phyloP scores from a whole-genome alignment of 2,888 invertebrate species.

The Plagiodera versicolora region DNA sequence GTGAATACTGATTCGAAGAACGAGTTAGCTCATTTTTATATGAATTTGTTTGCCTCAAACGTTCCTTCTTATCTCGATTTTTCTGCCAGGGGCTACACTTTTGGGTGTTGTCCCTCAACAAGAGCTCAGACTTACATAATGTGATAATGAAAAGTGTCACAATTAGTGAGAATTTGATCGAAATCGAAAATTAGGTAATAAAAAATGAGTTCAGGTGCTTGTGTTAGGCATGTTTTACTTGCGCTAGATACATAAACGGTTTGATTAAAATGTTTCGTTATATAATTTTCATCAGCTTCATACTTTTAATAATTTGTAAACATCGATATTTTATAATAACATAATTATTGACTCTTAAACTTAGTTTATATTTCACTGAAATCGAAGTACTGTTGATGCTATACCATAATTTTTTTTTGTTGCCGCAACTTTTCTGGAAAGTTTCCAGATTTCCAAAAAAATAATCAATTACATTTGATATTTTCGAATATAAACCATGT shows the following conservation, averaged over 20 bases:
- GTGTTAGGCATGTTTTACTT: not conserved
- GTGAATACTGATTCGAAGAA: conserved; percentile 27
- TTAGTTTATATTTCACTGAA: no score
- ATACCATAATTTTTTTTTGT: no score
- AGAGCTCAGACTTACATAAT: conserved; percentile 17
- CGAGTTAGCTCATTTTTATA: conserved; percentile 25
- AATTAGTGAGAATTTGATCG: conserved; percentile 17
- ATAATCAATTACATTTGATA: no score
- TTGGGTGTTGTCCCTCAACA: conserved; percentile 15
- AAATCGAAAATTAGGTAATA: not conserved
- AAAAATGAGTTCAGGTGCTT: not conserved
- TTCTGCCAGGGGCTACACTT: not conserved
- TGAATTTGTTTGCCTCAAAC: conserved; percentile 8
- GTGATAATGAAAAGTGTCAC: conserved; percentile 20
- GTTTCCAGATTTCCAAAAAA: no score
- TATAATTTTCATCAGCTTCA: not conserved
- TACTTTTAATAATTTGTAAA: no score
- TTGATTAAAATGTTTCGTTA: not conserved
- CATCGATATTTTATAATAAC: no score
- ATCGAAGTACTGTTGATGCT: no score
- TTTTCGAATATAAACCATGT: no score
- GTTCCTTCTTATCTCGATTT: conserved; percentile 11
- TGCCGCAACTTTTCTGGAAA: no score
- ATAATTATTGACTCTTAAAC: no score
- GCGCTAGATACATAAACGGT: not conserved